These are phyloP conservation scores for Chelonoidis abingdonii DNA, from an alignment of 2,113 vertebrate genomes.

Conservation along the genomic window DNA sequence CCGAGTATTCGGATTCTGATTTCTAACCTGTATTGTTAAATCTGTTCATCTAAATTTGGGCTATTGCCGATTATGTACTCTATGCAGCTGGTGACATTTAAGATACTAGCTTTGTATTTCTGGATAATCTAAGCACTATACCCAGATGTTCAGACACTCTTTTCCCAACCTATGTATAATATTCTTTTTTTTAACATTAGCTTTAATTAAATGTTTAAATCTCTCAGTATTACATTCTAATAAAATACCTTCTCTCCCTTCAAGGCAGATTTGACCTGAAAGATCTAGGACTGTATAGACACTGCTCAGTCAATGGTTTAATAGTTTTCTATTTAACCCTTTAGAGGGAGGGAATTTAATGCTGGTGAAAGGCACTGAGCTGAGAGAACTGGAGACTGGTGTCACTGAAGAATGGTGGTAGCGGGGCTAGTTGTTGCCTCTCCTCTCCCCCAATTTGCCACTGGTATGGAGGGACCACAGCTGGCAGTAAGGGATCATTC, in stretches of 20 bases:
- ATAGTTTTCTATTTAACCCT: not conserved
- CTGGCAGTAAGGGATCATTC: not conserved
- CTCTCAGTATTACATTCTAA: not conserved
- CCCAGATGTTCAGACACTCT: too few species aligned
- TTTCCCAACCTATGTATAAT: too few species aligned
- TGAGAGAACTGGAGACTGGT: not conserved
- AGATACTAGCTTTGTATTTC: too few species aligned
- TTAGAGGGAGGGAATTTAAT: not conserved
- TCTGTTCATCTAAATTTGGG: too few species aligned
- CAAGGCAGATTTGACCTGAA: not conserved
- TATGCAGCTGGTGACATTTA: too few species aligned
- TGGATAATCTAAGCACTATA: too few species aligned
- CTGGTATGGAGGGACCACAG: accelerated
- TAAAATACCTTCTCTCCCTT: not conserved
- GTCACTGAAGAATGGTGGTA: too few species aligned
- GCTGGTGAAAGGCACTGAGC: not conserved
- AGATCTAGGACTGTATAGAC: accelerated
- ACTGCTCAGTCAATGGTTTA: not conserved
- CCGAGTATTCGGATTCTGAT: too few species aligned
- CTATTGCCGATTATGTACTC: too few species aligned
- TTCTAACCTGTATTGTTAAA: too few species aligned
- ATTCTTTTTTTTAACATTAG: too few species aligned
- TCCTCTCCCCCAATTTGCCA: not conserved
- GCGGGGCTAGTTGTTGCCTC: not conserved
- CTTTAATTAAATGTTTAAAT: too few species aligned